These are phyloP conservation scores for Climacteris rufus DNA, from an alignment of 2,113 vertebrate species.

Conservation along the genomic window DNA sequence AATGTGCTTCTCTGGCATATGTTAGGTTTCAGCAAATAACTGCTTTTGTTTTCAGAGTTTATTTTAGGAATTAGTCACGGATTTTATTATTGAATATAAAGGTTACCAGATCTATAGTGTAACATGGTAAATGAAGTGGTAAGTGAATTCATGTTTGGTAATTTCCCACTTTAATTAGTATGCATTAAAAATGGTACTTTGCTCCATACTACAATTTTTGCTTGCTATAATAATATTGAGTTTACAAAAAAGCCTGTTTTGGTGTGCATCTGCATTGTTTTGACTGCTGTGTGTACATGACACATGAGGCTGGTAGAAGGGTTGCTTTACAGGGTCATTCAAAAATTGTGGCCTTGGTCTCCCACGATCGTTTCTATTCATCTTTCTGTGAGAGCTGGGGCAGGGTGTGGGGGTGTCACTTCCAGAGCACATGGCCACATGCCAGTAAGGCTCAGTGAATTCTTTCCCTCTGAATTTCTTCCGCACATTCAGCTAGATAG, in stretches of 20 bases:
- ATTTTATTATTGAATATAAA: conserved; percentile 51
- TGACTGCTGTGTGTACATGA: rapidly evolving
- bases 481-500: background rate
- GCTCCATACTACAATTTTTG: background rate
- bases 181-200: conserved; percentile 3
- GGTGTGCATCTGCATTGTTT: background rate
- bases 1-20: background rate
- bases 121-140: conserved; percentile 41
- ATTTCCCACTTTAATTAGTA: conserved; percentile 36
- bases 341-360: background rate
- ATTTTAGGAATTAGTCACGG: conserved; percentile 5
- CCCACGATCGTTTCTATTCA: background rate
- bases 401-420: background rate
- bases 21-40: background rate
- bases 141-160: conserved; percentile 30
- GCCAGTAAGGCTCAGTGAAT: background rate
- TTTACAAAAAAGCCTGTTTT: background rate
- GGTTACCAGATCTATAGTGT: conserved; percentile 27
- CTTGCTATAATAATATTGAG: background rate
- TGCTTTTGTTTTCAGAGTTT: background rate
- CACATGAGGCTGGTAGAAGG: background rate
- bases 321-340: background rate
- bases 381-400: background rate
- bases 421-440: background rate
- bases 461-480: background rate